Base-by-base conservation (phyloP, 35 echinoderm and acorn worm species). In the Eucidaris tribuloides region DNA sequence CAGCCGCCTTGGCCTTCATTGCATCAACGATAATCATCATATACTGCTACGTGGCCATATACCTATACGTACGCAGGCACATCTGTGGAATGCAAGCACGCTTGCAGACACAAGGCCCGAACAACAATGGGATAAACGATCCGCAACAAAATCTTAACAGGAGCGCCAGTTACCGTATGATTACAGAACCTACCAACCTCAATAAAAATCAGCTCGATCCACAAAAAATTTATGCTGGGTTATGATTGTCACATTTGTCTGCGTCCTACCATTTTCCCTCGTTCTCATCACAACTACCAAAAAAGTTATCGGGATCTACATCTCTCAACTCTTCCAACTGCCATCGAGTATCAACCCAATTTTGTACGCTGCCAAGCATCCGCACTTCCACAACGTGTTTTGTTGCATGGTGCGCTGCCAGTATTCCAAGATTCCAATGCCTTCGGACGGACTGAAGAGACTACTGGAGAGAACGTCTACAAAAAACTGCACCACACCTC, bases 291-390 rank as follows among this genome's bases (percentile, higher is more conserved):
- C 25, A 6, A 33, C 68, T 1, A 74, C 68, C 14, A 74, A 44
- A 4, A 33, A 41, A 6, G 68, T 74, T 24, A n/a, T 4, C 18
- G 68, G 68, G 36, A 74, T 74, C 68, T 74, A 74, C 68, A 74
- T 74, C 14, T 33, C 68, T 40, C 38, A 42, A 40, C 68, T 74
- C 6, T 74, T 74, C 30, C 36, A 42, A 1, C 68, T 74, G 11
- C 68, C 68, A 14, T 74, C 68, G 38, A 36, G 35, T 40, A 74
- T 74, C 68, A 74, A 74, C 37, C 68, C 68, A 3, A 74, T 74
- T 40, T 40, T 74, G 14, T 74, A 74, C 7, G 68, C 68, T 0
- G 68, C 68, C 14, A 74, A 74, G 37, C 68, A 74, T 74, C 68
- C 68, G 14, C 68, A 74, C 68, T 74, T 74, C 68, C 29, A 20